Conservation (phyloP, 64 coral and sea anemone species). For the Cladopsammia gracilis region DNA sequence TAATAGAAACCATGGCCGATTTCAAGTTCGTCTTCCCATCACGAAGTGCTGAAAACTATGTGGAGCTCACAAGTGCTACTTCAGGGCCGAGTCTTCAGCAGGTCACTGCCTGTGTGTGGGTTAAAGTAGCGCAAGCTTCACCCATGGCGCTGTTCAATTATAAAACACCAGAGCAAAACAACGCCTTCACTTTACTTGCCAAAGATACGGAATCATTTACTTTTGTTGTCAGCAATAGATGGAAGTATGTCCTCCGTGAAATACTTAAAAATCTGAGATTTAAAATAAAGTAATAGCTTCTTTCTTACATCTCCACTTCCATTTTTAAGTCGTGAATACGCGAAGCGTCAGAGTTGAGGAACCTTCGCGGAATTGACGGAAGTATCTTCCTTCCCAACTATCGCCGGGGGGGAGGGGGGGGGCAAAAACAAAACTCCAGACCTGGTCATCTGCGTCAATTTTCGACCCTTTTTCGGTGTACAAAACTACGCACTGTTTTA, state of each 20-base stretch:
- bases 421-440: too few relatives aligned
- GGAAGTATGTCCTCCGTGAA: background rate
- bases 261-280: too few relatives aligned
- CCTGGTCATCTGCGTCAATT: too few relatives aligned
- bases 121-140: background rate
- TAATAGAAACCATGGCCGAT: background rate
- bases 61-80: background rate
- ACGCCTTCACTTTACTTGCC: background rate
- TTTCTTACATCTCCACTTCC: too few relatives aligned
- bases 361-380: too few relatives aligned
- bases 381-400: too few relatives aligned
- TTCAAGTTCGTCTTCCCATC: slow-evolving; percentile 22
- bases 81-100: background rate
- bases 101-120: background rate
- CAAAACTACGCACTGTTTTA: too few relatives aligned
- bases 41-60: background rate
- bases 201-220: background rate
- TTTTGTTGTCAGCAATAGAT: background rate
- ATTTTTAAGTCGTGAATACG: too few relatives aligned
- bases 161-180: background rate
- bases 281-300: too few relatives aligned
- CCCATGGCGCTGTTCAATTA: background rate
- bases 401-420: too few relatives aligned
- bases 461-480: too few relatives aligned
- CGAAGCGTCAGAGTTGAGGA: too few relatives aligned